phyloP scores from a whole-genome alignment of 2,888 invertebrate genomes.

The Seira ritae region DNA sequence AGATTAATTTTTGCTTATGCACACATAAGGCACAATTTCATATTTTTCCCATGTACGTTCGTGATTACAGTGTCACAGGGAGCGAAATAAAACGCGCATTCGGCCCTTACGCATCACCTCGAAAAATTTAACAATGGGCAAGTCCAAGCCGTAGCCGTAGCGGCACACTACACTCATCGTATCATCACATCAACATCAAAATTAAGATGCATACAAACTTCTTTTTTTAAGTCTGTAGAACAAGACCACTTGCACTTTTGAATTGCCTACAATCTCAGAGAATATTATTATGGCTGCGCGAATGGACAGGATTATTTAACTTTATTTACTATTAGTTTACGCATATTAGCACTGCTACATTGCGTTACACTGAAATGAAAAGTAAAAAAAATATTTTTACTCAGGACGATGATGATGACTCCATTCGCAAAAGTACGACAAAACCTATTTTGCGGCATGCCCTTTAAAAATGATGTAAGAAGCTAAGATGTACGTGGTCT shows the following conservation, averaged over 20 bases:
- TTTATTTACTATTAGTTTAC: background rate
- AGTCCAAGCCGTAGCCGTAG: no score
- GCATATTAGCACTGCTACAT: background rate
- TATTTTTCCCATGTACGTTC: background rate
- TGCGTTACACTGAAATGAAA: slow-evolving; percentile 17
- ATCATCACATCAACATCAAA: no score
- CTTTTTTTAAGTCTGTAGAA: background rate
- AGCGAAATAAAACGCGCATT: background rate
- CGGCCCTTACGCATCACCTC: background rate
- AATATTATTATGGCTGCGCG: background rate
- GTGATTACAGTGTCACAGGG: background rate
- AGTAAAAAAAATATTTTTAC: slow-evolving; percentile 13
- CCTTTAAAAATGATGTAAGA: slow-evolving; percentile 15
- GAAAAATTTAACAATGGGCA: no score
- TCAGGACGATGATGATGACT: background rate
- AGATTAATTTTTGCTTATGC: no score
- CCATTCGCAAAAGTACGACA: background rate
- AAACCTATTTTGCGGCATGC: background rate
- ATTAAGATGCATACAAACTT: background rate
- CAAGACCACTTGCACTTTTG: slow-evolving; percentile 49
- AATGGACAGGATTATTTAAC: no score
- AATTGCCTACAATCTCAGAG: background rate
- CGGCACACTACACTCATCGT: no score
- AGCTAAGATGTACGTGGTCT: slow-evolving; percentile 10
- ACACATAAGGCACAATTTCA: no score